Conservation (phyloP, 1,140 invertebrate species). For the Pogonus chalceus region DNA sequence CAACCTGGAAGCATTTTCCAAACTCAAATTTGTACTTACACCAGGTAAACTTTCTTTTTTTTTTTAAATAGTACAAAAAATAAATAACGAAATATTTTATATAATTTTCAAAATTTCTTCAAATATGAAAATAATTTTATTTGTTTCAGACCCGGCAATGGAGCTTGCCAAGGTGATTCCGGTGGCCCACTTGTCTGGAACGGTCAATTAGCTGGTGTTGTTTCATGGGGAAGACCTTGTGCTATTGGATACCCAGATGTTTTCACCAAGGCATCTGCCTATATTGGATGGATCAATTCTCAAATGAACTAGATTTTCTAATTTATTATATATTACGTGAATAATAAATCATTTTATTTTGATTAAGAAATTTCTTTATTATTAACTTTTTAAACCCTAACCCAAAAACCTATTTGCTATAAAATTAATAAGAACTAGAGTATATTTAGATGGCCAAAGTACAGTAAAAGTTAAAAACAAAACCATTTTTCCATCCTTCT, state of each 20-base stretch:
- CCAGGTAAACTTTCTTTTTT: conserved; percentile 30
- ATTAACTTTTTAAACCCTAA: no score
- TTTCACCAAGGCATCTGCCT: conserved; percentile 40
- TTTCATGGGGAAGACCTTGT: conserved; percentile 50
- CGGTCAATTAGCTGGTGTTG: conserved; percentile 37
- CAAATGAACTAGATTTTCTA: no score
- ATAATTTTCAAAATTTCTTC: not conserved
- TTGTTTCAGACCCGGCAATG: no score
- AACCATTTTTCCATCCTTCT: no score
- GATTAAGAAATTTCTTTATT: no score
- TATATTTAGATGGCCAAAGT: no score
- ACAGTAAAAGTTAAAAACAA: no score
- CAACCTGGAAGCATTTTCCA: conserved; percentile 28
- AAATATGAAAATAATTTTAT: no score
- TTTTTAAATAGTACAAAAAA: conserved; percentile 16
- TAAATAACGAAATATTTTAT: not conserved
- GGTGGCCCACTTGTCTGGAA: conserved; percentile 30
- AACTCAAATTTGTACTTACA: not conserved
- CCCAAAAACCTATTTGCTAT: no score
- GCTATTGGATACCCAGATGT: conserved; percentile 46
- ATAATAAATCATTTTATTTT: no score
- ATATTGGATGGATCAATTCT: conserved; percentile 40
- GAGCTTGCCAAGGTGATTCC: conserved; percentile 36
- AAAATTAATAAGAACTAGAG: no score
- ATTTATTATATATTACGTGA: no score